phyloP scores from a whole-genome alignment of 1,140 invertebrate genomes.

The Steinernema feltiae region DNA sequence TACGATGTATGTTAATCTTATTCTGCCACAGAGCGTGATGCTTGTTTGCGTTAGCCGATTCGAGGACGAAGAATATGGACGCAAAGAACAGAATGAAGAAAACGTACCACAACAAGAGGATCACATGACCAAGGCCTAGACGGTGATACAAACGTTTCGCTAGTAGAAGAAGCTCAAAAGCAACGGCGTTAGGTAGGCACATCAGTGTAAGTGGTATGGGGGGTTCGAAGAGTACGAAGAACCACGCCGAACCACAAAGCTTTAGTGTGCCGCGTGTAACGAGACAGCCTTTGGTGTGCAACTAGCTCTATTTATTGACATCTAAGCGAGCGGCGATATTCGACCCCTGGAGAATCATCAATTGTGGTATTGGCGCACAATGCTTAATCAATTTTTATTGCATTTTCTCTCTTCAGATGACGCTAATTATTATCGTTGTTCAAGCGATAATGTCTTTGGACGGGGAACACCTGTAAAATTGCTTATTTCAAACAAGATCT shows the following conservation, averaged over 20 bases:
- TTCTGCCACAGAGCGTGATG: background rate
- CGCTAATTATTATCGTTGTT: too few species aligned
- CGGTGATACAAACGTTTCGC: background rate
- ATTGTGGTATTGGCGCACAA: background rate
- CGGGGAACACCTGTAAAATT: background rate
- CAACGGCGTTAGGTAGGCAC: background rate
- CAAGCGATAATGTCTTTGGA: background rate
- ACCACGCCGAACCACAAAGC: background rate
- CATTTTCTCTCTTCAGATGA: background rate
- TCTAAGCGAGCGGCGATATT: background rate
- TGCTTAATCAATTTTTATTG: constrained; percentile 10
- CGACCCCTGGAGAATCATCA: background rate
- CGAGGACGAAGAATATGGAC: background rate
- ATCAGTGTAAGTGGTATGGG: background rate
- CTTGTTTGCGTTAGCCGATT: background rate
- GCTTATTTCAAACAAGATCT: too few species aligned
- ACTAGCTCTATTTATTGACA: constrained; percentile 11
- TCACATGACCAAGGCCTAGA: background rate
- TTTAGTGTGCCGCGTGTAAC: background rate
- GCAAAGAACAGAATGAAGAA: background rate
- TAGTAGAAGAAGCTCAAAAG: background rate
- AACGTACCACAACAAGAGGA: background rate
- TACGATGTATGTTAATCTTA: background rate
- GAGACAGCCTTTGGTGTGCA: background rate
- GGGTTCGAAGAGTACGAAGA: background rate